These are phyloP conservation scores for Horisme vitalbata DNA, from an alignment of 2,888 invertebrate species.

Conservation along the genomic window DNA sequence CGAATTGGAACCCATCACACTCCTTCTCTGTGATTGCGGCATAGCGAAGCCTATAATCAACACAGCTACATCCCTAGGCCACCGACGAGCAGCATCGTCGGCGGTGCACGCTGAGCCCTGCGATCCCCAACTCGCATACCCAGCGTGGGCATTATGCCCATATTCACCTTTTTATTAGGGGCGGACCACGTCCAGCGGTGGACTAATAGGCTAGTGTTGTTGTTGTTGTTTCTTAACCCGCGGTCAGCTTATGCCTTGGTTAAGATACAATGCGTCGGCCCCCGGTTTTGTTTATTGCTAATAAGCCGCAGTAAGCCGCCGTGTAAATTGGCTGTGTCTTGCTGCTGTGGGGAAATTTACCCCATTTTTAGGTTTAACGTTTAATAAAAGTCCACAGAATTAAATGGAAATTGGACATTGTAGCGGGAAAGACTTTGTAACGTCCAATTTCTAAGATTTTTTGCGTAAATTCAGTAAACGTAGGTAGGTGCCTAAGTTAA, in stretches of 20 bases:
- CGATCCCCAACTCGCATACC: no score
- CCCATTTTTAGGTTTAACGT: constrained; percentile 27
- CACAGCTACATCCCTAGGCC: no score
- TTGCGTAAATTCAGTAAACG: background rate
- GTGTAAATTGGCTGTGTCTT: constrained; percentile 54
- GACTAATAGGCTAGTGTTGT: no score
- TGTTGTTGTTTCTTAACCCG: constrained; percentile 28
- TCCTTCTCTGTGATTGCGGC: no score
- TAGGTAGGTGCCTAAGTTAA: no score
- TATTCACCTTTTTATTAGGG: no score
- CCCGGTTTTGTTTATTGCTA: constrained; percentile 79
- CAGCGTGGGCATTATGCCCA: no score
- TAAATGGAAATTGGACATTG: constrained; percentile 11
- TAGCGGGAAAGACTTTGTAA: background rate
- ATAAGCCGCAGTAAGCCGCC: constrained; percentile 68
- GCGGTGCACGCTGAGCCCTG: no score
- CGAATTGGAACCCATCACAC: no score
- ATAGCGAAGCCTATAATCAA: no score
- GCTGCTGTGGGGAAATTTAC: constrained; percentile 40
- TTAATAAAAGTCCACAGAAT: constrained; percentile 23
- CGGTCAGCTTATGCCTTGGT: constrained; percentile 28
- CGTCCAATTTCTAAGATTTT: background rate
- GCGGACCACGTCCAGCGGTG: no score
- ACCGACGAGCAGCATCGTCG: no score
- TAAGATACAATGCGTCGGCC: constrained; percentile 31